Base-by-base conservation (phyloP, 2,888 invertebrate genomes). In the Hyppa rectilinea region DNA sequence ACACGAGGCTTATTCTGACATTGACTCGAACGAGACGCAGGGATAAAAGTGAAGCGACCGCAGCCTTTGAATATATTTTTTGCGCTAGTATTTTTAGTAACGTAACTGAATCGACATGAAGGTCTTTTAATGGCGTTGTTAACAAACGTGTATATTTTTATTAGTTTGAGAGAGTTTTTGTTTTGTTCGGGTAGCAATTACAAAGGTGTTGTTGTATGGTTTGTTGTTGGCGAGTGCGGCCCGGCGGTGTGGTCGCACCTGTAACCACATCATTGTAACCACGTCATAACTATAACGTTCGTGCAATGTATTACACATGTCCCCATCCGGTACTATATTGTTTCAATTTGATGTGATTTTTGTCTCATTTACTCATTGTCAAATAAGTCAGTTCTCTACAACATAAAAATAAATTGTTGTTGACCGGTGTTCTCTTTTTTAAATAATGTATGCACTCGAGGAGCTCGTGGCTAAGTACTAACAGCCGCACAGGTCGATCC, bases 1-100 rank as follows among this genome's bases (percentile, higher is more conserved):
- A 86, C 83, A 80, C 78, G 85, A 81, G 82, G 88, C 85, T 91
- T 90, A 91, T 88, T 87, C 87, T 89, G 89, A 90, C 88, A 89
- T 86, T 88, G 87, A 87, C 84, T 89, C 80, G 83, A 83, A 85
- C 81, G 85, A 83, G 79, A 83, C 83, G 75, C 78, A 83, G 83
- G 84, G 85, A 86, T 84, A 87, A 86, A 84, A 82, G 71, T 61
- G 49, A 6, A 50, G 65, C 62, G 67, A 43, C 60, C 67, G 68
- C 61, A 53, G 49, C 31, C 38, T 53, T 55, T 34, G 53, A 59
- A 76, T 75, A 61, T 73, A 62, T 75, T 75, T 81, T 83, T 72
- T 60, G 64, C 59, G 69, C 58, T 80, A 70, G 75, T 76, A 78
- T 82, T 71, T 79, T 65, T 59, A 69, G 63, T 31, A 55, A 75